Percentiles rank a stretch among this genome's conserved stretches.
Conservation (phyloP, 92 coral and sea anemone species). For the Phenganax subtilis region DNA sequence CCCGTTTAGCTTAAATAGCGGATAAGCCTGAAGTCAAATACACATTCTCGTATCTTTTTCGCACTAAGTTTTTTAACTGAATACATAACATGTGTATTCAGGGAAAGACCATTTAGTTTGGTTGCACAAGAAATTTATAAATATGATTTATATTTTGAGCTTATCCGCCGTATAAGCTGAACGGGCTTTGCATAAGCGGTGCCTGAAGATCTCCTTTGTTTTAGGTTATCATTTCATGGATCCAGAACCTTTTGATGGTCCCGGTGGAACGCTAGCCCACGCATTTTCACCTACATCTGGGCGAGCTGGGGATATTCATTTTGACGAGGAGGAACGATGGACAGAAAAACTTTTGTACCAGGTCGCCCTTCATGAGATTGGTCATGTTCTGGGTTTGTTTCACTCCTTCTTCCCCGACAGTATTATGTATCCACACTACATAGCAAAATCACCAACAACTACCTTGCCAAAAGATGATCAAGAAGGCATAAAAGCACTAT, state of each 20-base stretch:
- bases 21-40: no score
- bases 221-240: constrained; percentile 52
- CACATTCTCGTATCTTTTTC: no score
- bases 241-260: constrained; percentile 57
- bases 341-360: constrained; percentile 36
- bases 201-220: background rate
- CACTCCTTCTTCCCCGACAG: constrained; percentile 52
- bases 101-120: no score
- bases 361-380: constrained; percentile 77
- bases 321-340: constrained; percentile 78
- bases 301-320: constrained; percentile 67
- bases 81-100: no score
- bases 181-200: background rate
- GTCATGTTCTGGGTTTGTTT: constrained; percentile 65
- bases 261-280: constrained; percentile 57
- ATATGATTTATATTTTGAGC: no score
- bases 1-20: no score
- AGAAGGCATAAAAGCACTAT: constrained; percentile 40
- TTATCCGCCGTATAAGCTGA: no score
- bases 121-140: no score
- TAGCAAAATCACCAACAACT: background rate
- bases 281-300: constrained; percentile 49
- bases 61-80: no score
- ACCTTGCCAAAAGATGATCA: constrained; percentile 59
- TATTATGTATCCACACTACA: constrained; percentile 53